phyloP scores from a whole-genome alignment of 2,113 vertebrate genomes.

The Alectura lathami region DNA sequence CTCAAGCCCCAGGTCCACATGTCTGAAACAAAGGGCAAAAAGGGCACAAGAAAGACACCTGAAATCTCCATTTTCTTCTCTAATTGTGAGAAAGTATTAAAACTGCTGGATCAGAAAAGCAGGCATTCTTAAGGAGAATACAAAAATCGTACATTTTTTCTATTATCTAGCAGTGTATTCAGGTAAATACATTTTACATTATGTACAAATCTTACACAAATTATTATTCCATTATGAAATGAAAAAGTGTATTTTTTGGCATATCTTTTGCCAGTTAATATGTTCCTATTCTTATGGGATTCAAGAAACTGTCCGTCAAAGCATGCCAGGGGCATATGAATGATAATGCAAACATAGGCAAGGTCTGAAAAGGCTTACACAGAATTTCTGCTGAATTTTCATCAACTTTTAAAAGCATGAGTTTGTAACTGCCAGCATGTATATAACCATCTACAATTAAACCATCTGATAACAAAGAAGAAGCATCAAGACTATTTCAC shows the following conservation, averaged over 20 bases:
- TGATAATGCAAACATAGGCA: slow-evolving; percentile 14
- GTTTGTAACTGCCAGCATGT: background rate
- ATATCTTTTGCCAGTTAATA: slow-evolving; percentile 34
- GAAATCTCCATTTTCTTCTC: background rate
- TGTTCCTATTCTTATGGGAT: background rate
- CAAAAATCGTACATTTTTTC: background rate
- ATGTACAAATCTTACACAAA: background rate
- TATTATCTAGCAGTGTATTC: background rate
- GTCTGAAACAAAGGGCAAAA: background rate
- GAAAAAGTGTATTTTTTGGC: slow-evolving; percentile 17
- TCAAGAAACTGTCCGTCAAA: slow-evolving; percentile 52
- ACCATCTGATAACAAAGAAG: background rate
- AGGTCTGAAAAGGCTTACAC: background rate
- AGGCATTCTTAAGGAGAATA: background rate
- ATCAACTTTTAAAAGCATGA: slow-evolving; percentile 3
- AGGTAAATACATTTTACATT: background rate
- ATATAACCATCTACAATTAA: background rate
- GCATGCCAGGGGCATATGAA: slow-evolving; percentile 36
- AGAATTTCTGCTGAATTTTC: slow-evolving; percentile 7
- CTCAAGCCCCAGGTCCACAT: background rate
- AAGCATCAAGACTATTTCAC: background rate
- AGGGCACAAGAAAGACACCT: background rate
- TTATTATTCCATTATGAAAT: slow-evolving; percentile 19
- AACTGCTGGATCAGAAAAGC: background rate
- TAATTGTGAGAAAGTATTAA: background rate